Evolutionary conservation across 2,113 vertebrate genomes (phyloP), one percentile per base, ranked within the genome.

Genomic region (Oreochromis tanganicae): DNA sequence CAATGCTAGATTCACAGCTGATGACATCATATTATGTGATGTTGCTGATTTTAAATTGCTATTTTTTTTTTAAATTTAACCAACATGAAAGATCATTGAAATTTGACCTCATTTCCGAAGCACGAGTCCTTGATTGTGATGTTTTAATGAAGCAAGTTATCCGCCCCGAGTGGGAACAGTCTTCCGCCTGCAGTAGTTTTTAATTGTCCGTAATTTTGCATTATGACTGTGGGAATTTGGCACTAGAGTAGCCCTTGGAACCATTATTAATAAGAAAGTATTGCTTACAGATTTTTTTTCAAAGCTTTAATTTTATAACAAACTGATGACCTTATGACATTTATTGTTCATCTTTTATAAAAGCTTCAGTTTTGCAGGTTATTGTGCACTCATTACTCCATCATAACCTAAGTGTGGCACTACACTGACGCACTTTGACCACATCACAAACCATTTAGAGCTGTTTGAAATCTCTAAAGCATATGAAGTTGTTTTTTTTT

Each of bases 361-460:
- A 75, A 78, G 46, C 71, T 32, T 29, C 46, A 78, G 24, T 50
- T 32, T 78, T 29, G 27, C 46, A 32, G 43, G 46, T 78, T 78
- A 29, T 32, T 78, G 46, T 50, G 46, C 71, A 19, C 16, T 78
- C 16, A 78, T 50, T 50, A 78, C 27, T 78, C 43, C 43, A 78
- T 29, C 4, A 2, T 8, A 27, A 57, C 24, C 5, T 5, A 75
- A 50, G 10, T 32, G 71, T 50, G 46, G 9, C 46, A 32, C 9
- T 78, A 50, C 46, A 19, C 27, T 83, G 29, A 80, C 6, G 1
- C 48, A 80, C 81, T 85, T 86, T 29, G 63, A 89, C 63, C 88
- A 54, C 55, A 82, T 88, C 54, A 71, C 83, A 63, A 80, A 61
- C 83, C 66, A 84, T 85, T 90, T 54, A 81, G 81, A 84, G 48